Evolutionary conservation across 2,888 invertebrate genomes (phyloP), one percentile per base, ranked within the genome.

Genomic region (Lissonota sp.): DNA sequence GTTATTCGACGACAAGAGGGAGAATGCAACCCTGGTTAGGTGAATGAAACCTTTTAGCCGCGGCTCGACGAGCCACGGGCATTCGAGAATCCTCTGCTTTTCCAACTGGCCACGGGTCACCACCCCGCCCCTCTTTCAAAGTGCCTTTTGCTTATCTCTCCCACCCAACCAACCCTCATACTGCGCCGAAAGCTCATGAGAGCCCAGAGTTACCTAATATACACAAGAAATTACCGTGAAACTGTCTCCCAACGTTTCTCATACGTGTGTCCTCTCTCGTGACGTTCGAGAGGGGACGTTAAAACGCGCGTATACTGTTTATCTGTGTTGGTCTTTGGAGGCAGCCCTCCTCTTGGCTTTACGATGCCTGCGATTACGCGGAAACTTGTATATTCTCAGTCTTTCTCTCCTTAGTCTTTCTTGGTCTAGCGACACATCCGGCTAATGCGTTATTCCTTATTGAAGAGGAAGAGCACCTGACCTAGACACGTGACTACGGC

Each of bases 61-160:
- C 74, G 44, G 57, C 66, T 75, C 62, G 71, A 67, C 63, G 81
- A 44, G 69, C 55, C 57, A 71, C 74, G 7, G 79, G 55, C 73
- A 77, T 74, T 70, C 60, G 77, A 55, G 77, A 44, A 63, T 49
- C 60, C 74, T 67, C 74, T 67, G 82, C 82, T 82, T 78, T 79
- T 80, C 80, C 80, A 64, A 71, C 63, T 83, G 84, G 84, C 84
- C 83, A 83, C 37, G 83, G 82, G 40, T 70, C 63, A 64, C 70
- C 78, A 64, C 57, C 57, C 72, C 42, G 55, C 74, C 44, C 74
- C 44, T 67, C 57, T 71, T 82, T 63, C 39, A 75, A 75, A 81
- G 60, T 74, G 16, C 75, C 75, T 62, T 58, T 55, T 49, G 57
- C 73, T 70, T 63, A 69, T 79, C 6, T 46, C 57, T 44, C 60